Conservation (phyloP, 2,888 invertebrate species). For the Tipula helvola region DNA sequence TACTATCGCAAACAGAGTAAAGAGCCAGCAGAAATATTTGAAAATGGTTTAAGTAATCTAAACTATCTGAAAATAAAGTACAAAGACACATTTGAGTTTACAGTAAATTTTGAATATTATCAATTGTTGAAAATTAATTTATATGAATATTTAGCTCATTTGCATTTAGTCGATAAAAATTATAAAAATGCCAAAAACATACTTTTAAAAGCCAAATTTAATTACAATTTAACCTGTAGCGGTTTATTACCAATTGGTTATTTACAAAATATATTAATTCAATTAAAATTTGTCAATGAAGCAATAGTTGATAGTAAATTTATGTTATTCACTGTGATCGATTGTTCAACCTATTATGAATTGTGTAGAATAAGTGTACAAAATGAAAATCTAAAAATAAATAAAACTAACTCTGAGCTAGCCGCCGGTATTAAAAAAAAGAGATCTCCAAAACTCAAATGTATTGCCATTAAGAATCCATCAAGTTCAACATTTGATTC, state of each 20-base stretch:
- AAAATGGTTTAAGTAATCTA: background rate
- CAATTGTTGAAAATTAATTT: background rate
- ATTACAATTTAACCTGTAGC: background rate
- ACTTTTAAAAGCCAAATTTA: background rate
- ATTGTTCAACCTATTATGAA: background rate
- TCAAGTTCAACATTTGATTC: background rate
- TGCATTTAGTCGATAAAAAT: background rate
- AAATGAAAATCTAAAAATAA: background rate
- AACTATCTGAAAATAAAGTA: background rate
- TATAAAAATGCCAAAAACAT: background rate
- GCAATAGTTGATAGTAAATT: background rate
- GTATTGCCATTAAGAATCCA: background rate
- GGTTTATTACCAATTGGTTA: background rate
- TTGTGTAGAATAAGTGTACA: background rate
- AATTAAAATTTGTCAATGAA: background rate
- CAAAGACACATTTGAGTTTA: background rate
- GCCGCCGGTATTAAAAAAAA: background rate
- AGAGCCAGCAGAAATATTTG: background rate
- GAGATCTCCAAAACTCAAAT: background rate
- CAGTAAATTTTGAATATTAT: background rate
- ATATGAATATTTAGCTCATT: background rate
- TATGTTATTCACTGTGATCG: background rate
- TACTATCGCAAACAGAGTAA: background rate
- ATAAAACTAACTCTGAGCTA: background rate
- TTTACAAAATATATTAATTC: background rate